Base-by-base conservation (phyloP, 2,797 vertebrate species). In the Peromyscus attwateri region DNA sequence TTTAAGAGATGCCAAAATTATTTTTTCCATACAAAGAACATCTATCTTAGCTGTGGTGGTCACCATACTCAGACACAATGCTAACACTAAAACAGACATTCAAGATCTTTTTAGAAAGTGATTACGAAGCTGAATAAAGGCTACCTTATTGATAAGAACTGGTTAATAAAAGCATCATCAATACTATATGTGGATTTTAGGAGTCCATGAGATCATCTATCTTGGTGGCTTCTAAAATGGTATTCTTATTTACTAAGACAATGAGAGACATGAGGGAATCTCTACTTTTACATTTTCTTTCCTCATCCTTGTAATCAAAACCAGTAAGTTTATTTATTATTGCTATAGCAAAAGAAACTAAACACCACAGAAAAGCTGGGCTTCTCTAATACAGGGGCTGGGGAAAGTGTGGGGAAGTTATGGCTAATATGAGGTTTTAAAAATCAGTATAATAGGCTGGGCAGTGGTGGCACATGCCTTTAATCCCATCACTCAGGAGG, bases 1-100 rank as follows among this genome's bases (percentile, higher is more conserved):
- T 88, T 92, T 93, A 92, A 84, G 10, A 89, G 71, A 92, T 8
- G 1, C 84, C 81, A 94, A 85, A 89, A 87, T 71, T 25, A 87
- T 92, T n/a, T 75, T 94, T 62, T 93, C 23, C 25, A 7, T 37
- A 66, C n/a, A 95, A 92, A 81, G 92, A 90, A 62, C 23, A 84
- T 6, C 62, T 70, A 4, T 19, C 3, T 75, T 83, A 95, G 81
- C 43, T 93, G 6, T 77, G 0, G 82, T 95, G 87, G 1, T 82
- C 21, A 70, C 11, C 46, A n/a, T 80, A 88, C 62, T 64, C 46
- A 87, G 62, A 66, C 2, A 87, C 16, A 95, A 90, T 89, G 34
- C 10, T 90, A 73, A 94, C 31, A 10, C 49, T 93, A 80, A 93
- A 84, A 93, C 0, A 34, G 52, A 95, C 57, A 85, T 75, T 70